These are phyloP conservation scores for Siniperca undulata DNA, from an alignment of 2,797 vertebrate species.

Conservation along the genomic window DNA sequence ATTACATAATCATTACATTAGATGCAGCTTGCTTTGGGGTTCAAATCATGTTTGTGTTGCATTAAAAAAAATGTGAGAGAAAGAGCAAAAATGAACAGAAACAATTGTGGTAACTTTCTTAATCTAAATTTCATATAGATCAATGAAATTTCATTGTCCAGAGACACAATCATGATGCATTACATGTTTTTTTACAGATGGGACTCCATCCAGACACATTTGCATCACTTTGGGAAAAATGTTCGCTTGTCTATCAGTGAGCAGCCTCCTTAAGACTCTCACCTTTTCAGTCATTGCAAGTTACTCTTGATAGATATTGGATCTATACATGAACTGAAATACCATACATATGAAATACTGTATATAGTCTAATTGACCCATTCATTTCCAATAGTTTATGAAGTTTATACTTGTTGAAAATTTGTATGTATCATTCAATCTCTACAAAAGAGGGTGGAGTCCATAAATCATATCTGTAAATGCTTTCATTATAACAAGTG, in stretches of 20 bases:
- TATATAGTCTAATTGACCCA: not conserved
- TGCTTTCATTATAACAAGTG: slow-evolving; percentile 6
- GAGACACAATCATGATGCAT: not conserved
- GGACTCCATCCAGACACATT: not conserved
- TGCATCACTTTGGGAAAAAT: not conserved
- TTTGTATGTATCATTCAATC: not conserved
- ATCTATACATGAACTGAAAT: not conserved
- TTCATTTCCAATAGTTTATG: not conserved
- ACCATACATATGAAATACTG: not conserved
- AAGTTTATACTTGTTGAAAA: not conserved
- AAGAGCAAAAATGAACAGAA: not conserved
- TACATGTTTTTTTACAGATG: not conserved
- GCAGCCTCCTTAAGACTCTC: no score
- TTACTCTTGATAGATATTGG: not conserved
- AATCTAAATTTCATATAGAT: not conserved
- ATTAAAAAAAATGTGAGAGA: not conserved
- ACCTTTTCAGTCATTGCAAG: no score
- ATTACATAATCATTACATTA: not conserved
- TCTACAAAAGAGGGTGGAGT: not conserved
- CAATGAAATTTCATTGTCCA: not conserved
- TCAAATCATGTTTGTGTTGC: not conserved
- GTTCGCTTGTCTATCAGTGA: no score
- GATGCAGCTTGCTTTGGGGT: not conserved
- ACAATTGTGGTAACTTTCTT: no score
- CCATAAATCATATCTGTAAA: not conserved